Conservation (phyloP, 2,888 invertebrate species). For the Eulithis prunata region DNA sequence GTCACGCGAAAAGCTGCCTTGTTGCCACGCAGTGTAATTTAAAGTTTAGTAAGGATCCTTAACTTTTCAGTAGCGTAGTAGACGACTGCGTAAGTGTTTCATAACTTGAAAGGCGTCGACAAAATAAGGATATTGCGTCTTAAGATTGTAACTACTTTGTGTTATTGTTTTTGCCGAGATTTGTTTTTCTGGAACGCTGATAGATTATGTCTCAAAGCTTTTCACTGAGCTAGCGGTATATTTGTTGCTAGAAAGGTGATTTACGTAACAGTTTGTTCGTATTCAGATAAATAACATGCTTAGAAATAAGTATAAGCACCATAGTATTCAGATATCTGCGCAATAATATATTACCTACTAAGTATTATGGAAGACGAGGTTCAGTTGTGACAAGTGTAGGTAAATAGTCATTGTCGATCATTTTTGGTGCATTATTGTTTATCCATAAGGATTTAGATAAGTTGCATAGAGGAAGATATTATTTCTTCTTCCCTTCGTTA, state of each 20-base stretch:
- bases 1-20: too few relatives aligned
- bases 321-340: too few relatives aligned
- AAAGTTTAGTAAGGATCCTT: too few relatives aligned
- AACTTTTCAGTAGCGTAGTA: neutral
- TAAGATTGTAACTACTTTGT: constrained; percentile 8
- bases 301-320: neutral
- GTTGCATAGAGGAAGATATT: too few relatives aligned
- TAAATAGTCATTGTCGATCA: too few relatives aligned
- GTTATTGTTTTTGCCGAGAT: constrained; percentile 21
- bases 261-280: neutral
- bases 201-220: neutral
- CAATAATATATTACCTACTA: too few relatives aligned
- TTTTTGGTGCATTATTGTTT: too few relatives aligned
- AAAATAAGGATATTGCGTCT: neutral
- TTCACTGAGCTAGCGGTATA: neutral
- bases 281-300: constrained; percentile 4
- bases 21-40: too few relatives aligned
- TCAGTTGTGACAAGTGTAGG: too few relatives aligned
- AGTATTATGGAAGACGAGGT: too few relatives aligned
- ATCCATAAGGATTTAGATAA: too few relatives aligned
- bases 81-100: constrained; percentile 20
- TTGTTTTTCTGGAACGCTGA: constrained; percentile 13
- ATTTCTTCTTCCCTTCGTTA: too few relatives aligned
- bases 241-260: constrained; percentile 1
- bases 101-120: neutral